Percentiles rank a stretch among this genome's conserved stretches.
These are phyloP conservation scores for Phymorhynchus buccinoides DNA, from an alignment of 1,140 invertebrate genomes.

Conservation along the genomic window DNA sequence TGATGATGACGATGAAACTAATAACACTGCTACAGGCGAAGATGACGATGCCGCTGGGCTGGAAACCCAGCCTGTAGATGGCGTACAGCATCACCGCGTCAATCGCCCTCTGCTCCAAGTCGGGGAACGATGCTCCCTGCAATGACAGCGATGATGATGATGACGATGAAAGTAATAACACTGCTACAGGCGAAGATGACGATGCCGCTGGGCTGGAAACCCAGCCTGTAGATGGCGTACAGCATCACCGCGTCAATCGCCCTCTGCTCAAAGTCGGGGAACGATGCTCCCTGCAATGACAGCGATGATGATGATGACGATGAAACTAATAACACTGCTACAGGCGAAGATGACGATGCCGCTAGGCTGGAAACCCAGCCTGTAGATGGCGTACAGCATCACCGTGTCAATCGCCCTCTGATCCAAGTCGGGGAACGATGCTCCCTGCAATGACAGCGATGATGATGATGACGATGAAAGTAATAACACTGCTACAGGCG, in stretches of 20 bases:
- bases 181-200: conserved; percentile 95
- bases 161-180: too few relatives aligned
- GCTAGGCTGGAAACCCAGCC: conserved; percentile 85
- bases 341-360: conserved; percentile 94
- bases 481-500: too few relatives aligned
- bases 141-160: too few relatives aligned
- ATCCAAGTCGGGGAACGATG: conserved; percentile 90
- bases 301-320: too few relatives aligned
- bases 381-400: conserved; percentile 91
- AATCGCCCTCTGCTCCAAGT: conserved; percentile 90
- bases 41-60: conserved; percentile 87
- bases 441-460: too few relatives aligned
- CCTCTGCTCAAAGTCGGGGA: conserved; percentile 89
- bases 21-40: too few relatives aligned
- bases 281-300: conserved; percentile 89
- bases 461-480: too few relatives aligned
- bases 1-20: too few relatives aligned
- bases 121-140: conserved; percentile 89
- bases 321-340: too few relatives aligned
- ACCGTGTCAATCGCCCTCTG: conserved; percentile 93
- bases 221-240: conserved; percentile 89
- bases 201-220: conserved; percentile 87
- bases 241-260: conserved; percentile 95
- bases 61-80: conserved; percentile 86
- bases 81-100: conserved; percentile 97